These are phyloP conservation scores for Nephrotoma appendiculata DNA, from an alignment of 2,888 invertebrate genomes.

Conservation along the genomic window DNA sequence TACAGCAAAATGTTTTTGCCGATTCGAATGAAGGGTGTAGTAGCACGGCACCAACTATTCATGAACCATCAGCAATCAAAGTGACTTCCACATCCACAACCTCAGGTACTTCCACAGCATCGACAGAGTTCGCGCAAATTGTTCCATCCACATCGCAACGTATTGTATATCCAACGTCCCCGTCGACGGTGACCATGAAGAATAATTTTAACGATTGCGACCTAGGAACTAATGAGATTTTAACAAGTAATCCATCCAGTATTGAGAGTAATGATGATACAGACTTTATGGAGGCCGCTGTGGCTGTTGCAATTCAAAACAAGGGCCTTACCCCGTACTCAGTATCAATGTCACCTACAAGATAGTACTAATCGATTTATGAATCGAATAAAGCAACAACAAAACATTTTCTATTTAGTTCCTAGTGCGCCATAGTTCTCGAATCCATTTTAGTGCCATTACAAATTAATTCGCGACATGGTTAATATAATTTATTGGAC, in stretches of 20 bases:
- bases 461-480: neutral
- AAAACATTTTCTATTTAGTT: neutral
- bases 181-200: neutral
- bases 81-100: neutral
- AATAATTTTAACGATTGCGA: neutral
- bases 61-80: neutral
- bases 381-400: neutral
- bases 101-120: neutral
- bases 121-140: neutral
- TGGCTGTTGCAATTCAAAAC: conserved; percentile 13
- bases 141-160: neutral
- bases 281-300: conserved; percentile 13
- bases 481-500: neutral
- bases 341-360: neutral
- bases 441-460: neutral
- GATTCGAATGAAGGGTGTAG: neutral
- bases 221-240: neutral
- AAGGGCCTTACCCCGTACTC: conserved; percentile 10
- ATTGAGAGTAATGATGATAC: conserved; percentile 7
- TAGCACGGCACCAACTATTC: neutral
- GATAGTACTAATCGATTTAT: neutral
- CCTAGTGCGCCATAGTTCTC: neutral
- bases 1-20: conserved; percentile 7
- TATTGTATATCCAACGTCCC: neutral
- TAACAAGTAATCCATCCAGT: neutral